Base-by-base conservation (phyloP, 2,113 vertebrate genomes). In the Antidorcas marsupialis region DNA sequence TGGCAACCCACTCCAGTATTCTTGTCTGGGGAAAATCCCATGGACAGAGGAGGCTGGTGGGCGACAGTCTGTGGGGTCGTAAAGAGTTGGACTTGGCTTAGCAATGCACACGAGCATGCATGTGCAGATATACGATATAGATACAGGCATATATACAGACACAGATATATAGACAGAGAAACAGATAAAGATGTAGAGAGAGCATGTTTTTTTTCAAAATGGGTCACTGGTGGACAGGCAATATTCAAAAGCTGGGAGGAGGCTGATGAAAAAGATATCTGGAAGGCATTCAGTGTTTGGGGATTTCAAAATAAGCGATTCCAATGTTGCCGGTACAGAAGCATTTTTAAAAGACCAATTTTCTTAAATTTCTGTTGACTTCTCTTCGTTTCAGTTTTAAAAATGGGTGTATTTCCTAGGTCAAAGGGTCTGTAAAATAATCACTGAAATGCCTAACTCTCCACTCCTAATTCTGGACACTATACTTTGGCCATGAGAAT, bases 61-160 rank as follows among this genome's bases (percentile, higher is more conserved):
- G 71, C 6, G 25, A 23, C 36, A 43, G 36, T 74, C 21, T 43
- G 2, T 14, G 12, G 71, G 21, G 36, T 74, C 0, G 3, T 23
- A 74, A 43, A 74, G 67, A 74, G 36, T 21, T 39, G 67, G 36
- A 25, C 21, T 43, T 23, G 9, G 36, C 64, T 71, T 74, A 43
- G 36, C 71, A 43, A 74, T 39, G 64, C 0, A 4, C 9, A 21
- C 43, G 71, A 43, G 36, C 19, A 43, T 0, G 0, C 36, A 14
- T 1, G 2, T 19, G 43, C 14, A 47, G 43, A 79, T 28, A 47
- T 9, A 30, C 1, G 1, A 79, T 47, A 79, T 17, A 47, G 14
- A 78, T 78, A n/a, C 1, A n/a, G 23, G 50, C 21, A 1, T 14
- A 23, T 39, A 25, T 23, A 27, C 3, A 12, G 33, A 53, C 45